These are phyloP conservation scores for Hippolais icterina DNA, from an alignment of 2,113 vertebrate genomes.

Conservation along the genomic window DNA sequence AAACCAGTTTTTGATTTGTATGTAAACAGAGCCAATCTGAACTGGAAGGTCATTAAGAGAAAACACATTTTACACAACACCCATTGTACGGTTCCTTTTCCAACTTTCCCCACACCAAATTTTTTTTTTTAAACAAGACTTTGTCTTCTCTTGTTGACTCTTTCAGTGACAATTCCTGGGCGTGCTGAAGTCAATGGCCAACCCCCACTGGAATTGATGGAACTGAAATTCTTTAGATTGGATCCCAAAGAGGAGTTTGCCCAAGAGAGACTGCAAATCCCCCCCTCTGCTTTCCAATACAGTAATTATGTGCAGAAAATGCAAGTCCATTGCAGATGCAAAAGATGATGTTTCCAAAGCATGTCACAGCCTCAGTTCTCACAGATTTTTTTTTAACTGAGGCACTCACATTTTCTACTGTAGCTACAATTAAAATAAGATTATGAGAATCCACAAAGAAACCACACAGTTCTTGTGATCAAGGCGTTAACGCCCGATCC, in stretches of 20 bases:
- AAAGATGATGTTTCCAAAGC: neutral
- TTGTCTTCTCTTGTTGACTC: neutral
- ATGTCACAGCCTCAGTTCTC: neutral
- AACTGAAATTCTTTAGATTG: neutral
- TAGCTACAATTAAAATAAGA: constrained; percentile 13
- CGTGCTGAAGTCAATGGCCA: neutral
- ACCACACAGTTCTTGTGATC: neutral
- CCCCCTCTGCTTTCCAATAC: neutral
- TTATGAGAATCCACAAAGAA: constrained; percentile 15
- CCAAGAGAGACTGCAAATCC: neutral
- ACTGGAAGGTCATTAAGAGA: constrained; percentile 59
- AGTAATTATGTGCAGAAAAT: neutral
- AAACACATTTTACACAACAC: constrained; percentile 51
- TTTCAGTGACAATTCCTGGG: neutral
- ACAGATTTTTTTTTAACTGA: neutral
- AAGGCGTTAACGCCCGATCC: neutral
- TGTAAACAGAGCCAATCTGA: constrained; percentile 65
- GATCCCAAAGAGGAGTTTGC: neutral
- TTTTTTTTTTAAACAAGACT: neutral
- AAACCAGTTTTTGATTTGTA: constrained; percentile 59
- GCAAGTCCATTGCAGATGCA: neutral
- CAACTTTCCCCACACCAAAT: constrained; percentile 15
- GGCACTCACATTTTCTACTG: neutral
- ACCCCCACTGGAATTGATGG: neutral
- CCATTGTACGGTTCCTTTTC: constrained; percentile 25